Evolutionary conservation across 92 coral and sea anemone genomes (phyloP), one percentile per base, ranked within the genome.

Genomic region (Porites divaricata): DNA sequence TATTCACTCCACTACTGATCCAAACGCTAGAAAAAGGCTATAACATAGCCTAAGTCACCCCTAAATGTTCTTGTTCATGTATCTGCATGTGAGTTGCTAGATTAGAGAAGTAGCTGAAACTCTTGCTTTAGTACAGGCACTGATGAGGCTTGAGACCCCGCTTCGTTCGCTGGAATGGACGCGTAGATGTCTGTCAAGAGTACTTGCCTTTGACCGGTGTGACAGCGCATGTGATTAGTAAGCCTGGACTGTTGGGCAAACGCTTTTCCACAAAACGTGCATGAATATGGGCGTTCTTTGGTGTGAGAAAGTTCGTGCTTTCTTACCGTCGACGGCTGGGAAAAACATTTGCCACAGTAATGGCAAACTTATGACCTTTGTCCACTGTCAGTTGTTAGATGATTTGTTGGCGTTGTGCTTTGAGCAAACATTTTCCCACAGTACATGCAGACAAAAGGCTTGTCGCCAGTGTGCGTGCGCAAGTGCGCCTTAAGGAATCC

Each of bases 221-320:
- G 92, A n/a, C 83, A 88, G 13, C 95, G 83, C 95, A 91, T 78
- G 58, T 91, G 92, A 41, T 90, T 70, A 50, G 85, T 85, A 13
- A 88, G 71, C 12, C 91, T 83, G 1, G 93, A 81, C 68, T 90
- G 90, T 51, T 91, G 95, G 10, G 90, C 83, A 72, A 91, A 91
- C 35, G 90, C 79, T 64, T 85, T 75, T 13, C 89, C 92, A 70
- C 95, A 91, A 78, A 72, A 88, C 65, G 85, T 88, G 72, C 95
- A 91, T 2, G 76, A 75, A 70, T 79, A 91, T 13, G 92, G 95
- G 81, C 87, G 86, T 61, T 91, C 92, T 70, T 87, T 88, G 63
- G 95, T 88, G 75, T 91, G 95, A 2, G 95, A 91, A 41, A 91
- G 88, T 70, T 91, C 92, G 83, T 91, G 95, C 67, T 91, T 91